Base-by-base conservation (phyloP, 1,140 invertebrate genomes). In the Drosophila lini region DNA sequence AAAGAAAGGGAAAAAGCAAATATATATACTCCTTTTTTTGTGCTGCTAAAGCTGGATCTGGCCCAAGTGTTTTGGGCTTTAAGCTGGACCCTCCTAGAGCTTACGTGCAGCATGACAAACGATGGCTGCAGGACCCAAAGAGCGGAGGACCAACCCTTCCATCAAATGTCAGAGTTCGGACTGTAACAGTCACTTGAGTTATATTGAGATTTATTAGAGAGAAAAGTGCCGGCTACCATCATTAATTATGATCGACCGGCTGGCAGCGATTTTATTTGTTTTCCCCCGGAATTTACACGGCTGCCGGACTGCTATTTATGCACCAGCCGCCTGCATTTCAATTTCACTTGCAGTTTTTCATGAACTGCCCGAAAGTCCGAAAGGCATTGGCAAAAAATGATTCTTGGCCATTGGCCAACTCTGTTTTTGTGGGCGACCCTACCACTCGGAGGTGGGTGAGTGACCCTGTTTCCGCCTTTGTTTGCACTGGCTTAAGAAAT, bases 161-260 rank as follows among this genome's bases (percentile, higher is more conserved):
- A 81, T 89, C 81, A 90, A 84, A 81, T 89, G 84, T 75, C 84
- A 89, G 83, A 90, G 85, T 67, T 89, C 70, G 73, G 78, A 74
- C 60, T 78, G 73, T 74, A 78, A 78, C 80, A 78, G 75, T 76
- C 84, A 90, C 85, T 81, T 84, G 78, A 84, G 81, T 79, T 90
- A 75, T 89, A 89, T 89, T 89, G 81, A 90, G 84, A 89, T 90
- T 89, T 89, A 89, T 89, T 79, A 63, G n/a, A 10, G 16, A 47
- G 48, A 42, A 59, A 50, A 28, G 31, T 62, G 41, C 25, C 61
- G 8, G 36, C 25, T 31, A 31, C 22, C 31, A 84, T 89, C 84
- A 88, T 88, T 88, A 88, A 88, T 88, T 88, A 88, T 89, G 61
- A 83, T 88, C 80, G 67, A 48, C 53, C 50, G 57, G 41, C 71